Conservation (phyloP, 2,888 invertebrate species). For the Aleiodes leptofemur region DNA sequence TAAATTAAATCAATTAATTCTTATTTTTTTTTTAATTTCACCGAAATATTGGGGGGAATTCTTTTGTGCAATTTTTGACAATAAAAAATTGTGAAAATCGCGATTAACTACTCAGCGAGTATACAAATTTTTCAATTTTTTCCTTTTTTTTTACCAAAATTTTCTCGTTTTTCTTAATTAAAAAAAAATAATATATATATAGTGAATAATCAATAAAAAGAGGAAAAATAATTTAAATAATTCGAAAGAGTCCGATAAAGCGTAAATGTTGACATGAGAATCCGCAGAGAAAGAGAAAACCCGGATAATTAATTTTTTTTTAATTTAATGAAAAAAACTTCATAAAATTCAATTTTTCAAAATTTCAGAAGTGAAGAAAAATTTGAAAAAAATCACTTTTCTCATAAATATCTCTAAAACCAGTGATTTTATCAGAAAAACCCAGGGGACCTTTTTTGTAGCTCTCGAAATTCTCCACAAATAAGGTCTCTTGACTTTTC, state of each 20-base stretch:
- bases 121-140: no score
- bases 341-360: constrained; percentile 11
- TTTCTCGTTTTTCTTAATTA: no score
- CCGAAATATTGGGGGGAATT: background rate
- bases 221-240: constrained; percentile 19
- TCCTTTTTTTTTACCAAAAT: no score
- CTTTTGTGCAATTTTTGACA: no score
- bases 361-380: background rate
- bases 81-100: no score
- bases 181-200: background rate
- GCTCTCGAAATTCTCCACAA: no score
- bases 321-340: background rate
- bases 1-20: constrained; percentile 22
- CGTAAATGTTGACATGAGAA: constrained; percentile 21
- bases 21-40: constrained; percentile 15
- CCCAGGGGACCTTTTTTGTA: no score
- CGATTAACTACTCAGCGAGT: no score
- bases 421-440: no score
- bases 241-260: constrained; percentile 21
- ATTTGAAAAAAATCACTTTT: no score
- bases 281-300: constrained; percentile 10
- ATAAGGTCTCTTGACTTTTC: no score
- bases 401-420: background rate
- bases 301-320: background rate
- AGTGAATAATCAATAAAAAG: background rate